Evolutionary conservation across 2,888 invertebrate species (phyloP).

Genomic region (Merodon equestris): DNA sequence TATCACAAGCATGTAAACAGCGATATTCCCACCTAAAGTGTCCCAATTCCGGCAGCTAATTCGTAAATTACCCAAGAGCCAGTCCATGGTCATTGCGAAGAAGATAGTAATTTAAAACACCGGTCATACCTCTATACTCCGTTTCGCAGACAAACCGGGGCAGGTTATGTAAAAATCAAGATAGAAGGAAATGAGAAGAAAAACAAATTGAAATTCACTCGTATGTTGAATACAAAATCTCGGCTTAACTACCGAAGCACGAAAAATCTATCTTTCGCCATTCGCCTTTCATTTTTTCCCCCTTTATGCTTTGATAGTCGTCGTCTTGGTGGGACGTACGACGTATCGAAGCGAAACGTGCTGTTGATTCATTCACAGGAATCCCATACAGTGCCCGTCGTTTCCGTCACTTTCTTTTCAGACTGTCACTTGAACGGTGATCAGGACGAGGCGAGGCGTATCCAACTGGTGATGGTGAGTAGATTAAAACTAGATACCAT

Average conservation of each 20-base stretch:
- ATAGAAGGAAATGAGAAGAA: constrained; percentile 25
- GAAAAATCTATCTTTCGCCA: constrained; percentile 18
- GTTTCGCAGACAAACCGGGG: not conserved
- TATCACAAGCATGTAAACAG: constrained; percentile 8
- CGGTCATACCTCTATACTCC: no score
- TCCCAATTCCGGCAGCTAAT: no score
- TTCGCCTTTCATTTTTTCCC: constrained; percentile 10
- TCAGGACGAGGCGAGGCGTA: not conserved
- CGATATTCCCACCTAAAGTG: no score
- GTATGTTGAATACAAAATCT: constrained; percentile 42
- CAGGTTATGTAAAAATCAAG: constrained; percentile 27
- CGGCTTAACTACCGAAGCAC: constrained; percentile 17
- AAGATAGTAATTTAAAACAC: not conserved
- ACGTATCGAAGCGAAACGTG: constrained; percentile 50
- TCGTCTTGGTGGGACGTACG: constrained; percentile 17
- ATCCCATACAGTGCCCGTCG: constrained; percentile 44
- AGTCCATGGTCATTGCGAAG: constrained; percentile 5
- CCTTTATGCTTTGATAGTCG: no score
- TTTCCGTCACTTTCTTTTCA: constrained; percentile 67
- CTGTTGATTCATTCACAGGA: constrained; percentile 49
- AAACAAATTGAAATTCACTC: constrained; percentile 33
- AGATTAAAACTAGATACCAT: constrained; percentile 32
- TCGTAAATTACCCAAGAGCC: no score
- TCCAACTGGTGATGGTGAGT: no score
- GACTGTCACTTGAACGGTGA: constrained; percentile 50